Evolutionary conservation across 1,140 invertebrate genomes (phyloP), one percentile per base, ranked within the genome.

Genomic region (Ylistrum balloti): DNA sequence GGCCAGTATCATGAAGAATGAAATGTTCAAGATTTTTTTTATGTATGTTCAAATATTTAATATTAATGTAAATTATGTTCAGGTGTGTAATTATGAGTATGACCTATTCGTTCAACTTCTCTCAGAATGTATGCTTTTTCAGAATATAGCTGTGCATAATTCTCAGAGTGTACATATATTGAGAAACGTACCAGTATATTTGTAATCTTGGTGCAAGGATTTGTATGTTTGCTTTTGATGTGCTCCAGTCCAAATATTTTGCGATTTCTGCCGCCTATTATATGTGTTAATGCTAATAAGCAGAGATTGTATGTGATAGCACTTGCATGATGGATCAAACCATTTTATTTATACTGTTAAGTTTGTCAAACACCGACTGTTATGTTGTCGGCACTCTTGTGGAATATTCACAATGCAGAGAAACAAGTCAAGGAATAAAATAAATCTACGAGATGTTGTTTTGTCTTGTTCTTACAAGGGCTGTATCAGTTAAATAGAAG

Each of bases 281-380:
- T 74, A 17, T 74, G 56, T 74, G 56, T 74, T 74, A 74, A 74
- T 74, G n/a, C 56, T 74, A 28, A 28, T 74, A 74, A 74, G 56
- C 56, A 74, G 56, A 74, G 56, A 74, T 28, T 74, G 22, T 74
- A 74, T 74, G 56, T 74, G 56, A 74, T 74, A 74, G 22, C 56
- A 45, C 41, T 45, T 45, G 41, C 41, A 74, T 74, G 56, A 74
- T 28, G 56, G 56, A 74, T 74, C 56, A n/a, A 74, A 74, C 56
- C 56, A 74, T 74, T 74, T 74, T 74, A 74, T 74, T 74, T 74
- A 74, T 74, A 74, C 56, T 74, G 56, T 74, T 74, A 74, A 74
- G 56, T 74, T 74, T 74, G 56, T 74, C 17, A n/a, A 28, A 74
- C 56, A 74, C 56, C 56, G 56, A 74, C 56, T 74, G 22, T 74